Evolutionary conservation across 2,888 invertebrate genomes (phyloP).

Genomic region (Euplexia lucipara): DNA sequence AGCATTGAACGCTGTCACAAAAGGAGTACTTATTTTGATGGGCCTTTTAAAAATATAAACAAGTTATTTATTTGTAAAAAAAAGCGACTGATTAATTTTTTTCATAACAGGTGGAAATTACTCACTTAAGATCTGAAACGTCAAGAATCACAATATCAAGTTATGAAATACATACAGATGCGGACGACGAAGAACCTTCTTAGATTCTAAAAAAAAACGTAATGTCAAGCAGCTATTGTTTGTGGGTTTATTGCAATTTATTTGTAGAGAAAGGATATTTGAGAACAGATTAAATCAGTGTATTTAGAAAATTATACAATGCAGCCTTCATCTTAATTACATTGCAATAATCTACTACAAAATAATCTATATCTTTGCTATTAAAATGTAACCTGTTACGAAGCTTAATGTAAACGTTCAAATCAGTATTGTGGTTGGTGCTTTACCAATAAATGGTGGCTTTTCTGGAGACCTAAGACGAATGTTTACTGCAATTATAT

Average conservation of each 20-base stretch:
- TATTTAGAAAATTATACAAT: no score
- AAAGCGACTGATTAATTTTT: conserved; percentile 29
- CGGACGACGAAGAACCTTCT: conserved; percentile 66
- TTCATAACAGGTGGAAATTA: conserved; percentile 82
- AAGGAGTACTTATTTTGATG: no score
- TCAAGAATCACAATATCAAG: conserved; percentile 82
- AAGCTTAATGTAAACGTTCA: conserved; percentile 47
- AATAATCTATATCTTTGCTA: conserved; percentile 6
- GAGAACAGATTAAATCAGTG: neutral
- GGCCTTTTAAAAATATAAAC: neutral
- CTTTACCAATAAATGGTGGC: conserved; percentile 34
- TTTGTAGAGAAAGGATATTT: no score
- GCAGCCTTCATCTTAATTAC: conserved; percentile 13
- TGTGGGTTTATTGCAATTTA: conserved; percentile 42
- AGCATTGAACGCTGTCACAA: no score
- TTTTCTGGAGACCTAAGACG: conserved; percentile 25
- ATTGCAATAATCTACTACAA: conserved; percentile 44
- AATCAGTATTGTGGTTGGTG: conserved; percentile 47
- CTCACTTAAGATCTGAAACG: conserved; percentile 83
- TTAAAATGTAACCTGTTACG: conserved; percentile 29
- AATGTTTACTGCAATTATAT: conserved; percentile 46
- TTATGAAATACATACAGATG: conserved; percentile 80
- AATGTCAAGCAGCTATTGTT: conserved; percentile 21
- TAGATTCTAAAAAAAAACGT: no score
- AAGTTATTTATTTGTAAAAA: neutral